Percentiles rank a stretch among this genome's conserved stretches.
Conservation (phyloP, 2,113 vertebrate species). For the Plectropomus leopardus region DNA sequence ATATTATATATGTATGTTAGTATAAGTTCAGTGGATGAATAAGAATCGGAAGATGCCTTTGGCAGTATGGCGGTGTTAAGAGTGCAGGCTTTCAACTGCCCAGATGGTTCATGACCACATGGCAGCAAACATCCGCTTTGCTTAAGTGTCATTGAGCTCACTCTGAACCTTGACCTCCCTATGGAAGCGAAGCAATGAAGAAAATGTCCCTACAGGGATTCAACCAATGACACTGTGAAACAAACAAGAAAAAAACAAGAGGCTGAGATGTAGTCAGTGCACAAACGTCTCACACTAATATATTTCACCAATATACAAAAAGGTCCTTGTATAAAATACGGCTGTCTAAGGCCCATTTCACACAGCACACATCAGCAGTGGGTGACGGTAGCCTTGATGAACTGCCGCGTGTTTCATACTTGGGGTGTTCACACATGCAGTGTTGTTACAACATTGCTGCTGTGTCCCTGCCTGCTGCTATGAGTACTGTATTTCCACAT, state of each 20-base stretch:
- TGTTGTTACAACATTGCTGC: too few relatives aligned
- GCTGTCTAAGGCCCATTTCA: too few relatives aligned
- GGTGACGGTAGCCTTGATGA: too few relatives aligned
- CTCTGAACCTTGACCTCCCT: slow-evolving; percentile 46
- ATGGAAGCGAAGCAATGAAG: slow-evolving; percentile 12
- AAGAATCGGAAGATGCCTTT: slow-evolving; percentile 24
- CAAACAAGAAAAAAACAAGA: neutral
- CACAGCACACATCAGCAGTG: too few relatives aligned
- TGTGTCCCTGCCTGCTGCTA: too few relatives aligned
- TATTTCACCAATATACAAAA: too few relatives aligned
- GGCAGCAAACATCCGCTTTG: slow-evolving; percentile 47
- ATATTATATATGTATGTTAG: neutral
- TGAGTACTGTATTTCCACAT: too few relatives aligned
- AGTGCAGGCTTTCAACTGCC: slow-evolving; percentile 22
- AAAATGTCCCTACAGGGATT: neutral
- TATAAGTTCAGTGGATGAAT: slow-evolving; percentile 32
- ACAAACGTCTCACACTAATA: neutral
- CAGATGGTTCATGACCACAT: slow-evolving; percentile 24
- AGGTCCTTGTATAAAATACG: too few relatives aligned
- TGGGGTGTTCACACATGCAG: too few relatives aligned
- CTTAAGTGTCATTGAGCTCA: slow-evolving; percentile 37
- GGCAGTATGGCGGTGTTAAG: slow-evolving; percentile 23
- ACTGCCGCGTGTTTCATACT: too few relatives aligned
- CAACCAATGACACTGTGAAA: neutral
- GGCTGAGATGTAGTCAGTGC: neutral